phyloP scores from a whole-genome alignment of 2,797 vertebrate genomes.

The Hylomyscus alleni region DNA sequence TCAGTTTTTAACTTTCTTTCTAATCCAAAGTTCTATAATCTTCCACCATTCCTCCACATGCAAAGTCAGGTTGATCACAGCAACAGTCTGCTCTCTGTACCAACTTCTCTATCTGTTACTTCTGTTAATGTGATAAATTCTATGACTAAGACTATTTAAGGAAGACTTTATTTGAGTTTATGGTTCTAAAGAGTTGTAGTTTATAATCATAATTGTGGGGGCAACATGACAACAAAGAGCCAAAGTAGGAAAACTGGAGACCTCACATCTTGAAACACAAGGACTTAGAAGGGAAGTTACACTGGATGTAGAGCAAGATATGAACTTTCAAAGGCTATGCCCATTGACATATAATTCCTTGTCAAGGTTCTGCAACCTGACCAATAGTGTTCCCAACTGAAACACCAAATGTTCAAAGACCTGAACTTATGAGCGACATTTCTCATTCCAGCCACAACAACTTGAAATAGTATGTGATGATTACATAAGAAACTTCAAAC shows the following conservation, averaged over 20 bases:
- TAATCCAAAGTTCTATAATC: neutral
- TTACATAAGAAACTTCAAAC: neutral
- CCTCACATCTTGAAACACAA: no score
- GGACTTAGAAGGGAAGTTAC: neutral
- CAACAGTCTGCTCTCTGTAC: neutral
- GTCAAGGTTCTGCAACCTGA: neutral
- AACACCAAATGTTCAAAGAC: neutral
- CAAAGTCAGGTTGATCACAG: neutral
- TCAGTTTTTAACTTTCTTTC: neutral
- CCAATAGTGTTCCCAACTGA: neutral
- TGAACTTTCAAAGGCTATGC: neutral
- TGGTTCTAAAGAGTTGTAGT: no score
- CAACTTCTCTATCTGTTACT: neutral
- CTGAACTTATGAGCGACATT: neutral
- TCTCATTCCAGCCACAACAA: neutral
- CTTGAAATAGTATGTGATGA: neutral
- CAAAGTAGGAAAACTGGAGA: neutral
- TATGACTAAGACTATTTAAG: neutral
- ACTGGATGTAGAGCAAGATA: neutral
- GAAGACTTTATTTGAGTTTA: neutral
- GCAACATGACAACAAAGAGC: neutral
- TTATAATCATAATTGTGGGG: no score
- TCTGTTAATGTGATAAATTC: neutral
- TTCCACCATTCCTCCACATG: neutral
- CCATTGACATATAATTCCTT: neutral